Conservation (phyloP, 2,888 invertebrate genomes). For the Drosophila recens region DNA sequence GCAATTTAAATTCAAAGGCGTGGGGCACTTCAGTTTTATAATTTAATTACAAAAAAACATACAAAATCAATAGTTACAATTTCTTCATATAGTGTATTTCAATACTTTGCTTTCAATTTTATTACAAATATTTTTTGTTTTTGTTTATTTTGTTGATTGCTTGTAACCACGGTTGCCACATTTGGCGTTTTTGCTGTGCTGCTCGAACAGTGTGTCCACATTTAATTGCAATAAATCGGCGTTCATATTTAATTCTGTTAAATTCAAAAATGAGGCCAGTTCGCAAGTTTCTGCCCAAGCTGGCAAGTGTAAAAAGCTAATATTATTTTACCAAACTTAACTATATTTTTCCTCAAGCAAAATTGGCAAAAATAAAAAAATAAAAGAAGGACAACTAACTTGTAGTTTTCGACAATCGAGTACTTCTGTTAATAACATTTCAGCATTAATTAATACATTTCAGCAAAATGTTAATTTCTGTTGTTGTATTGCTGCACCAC, state of each 20-base stretch:
- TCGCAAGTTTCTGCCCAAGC: not conserved
- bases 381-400: not conserved
- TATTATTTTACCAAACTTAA: not conserved
- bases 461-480: constrained; percentile 17
- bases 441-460: not conserved
- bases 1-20: not conserved
- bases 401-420: constrained; percentile 4
- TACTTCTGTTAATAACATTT: constrained; percentile 27
- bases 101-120: too few relatives aligned
- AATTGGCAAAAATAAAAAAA: not conserved
- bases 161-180: too few relatives aligned
- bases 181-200: too few relatives aligned
- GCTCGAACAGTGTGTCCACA: too few relatives aligned
- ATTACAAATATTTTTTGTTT: too few relatives aligned
- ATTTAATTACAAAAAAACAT: not conserved
- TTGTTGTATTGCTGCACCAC: constrained; percentile 28
- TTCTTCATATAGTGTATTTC: not conserved
- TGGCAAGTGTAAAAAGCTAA: not conserved
- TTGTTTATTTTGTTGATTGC: too few relatives aligned
- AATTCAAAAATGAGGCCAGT: not conserved
- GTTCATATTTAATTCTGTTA: too few relatives aligned
- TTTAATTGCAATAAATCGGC: too few relatives aligned
- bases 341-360: not conserved
- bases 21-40: not conserved
- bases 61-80: not conserved